Base-by-base conservation (phyloP, 2,888 invertebrate species). In the Cataglyphis albicans region DNA sequence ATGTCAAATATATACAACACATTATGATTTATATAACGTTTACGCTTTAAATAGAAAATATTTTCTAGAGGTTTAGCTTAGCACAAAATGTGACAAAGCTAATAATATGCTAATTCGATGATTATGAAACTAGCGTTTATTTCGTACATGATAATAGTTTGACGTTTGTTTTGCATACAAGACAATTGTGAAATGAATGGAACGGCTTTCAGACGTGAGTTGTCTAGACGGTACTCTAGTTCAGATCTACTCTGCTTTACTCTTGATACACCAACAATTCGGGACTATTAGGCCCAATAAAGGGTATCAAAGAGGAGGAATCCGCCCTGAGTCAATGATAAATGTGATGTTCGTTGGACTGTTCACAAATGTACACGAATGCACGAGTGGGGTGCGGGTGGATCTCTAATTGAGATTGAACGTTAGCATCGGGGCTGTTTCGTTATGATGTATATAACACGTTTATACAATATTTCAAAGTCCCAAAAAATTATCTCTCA, bases 281-380 rank as follows among this genome's bases (percentile, higher is more conserved):
- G 90, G 86, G 70, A 87, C 88, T 86, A 89, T 89, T 90, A 90
- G 86, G 67, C 85, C 85, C 88, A 89, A 90, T 86, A 85, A 90
- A 85, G 87, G 67, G 32, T 88, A 90, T 90, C 76, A 90, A 86
- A 85, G 89, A 90, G 85, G 75, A 89, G 86, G 86, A 90, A 90
- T 88, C 84, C 83, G 85, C 83, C 87, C 87, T 70, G 86, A 85
- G 86, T 84, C 81, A 87, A 83, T 87, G 86, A 81, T 89, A 85
- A 84, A 83, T 83, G 81, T 74, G 67, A 68, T 32, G 83, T 86
- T 81, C 44, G 86, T 86, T 86, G 82, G 75, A 84, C 78, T 72
- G 80, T 87, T 68, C 64, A 25, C 68, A n/a, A 74, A 18, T 35
- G 6, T 44, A 57, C 59, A 72, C 68, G 72, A 52, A 74, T 41